A percentile compares a stretch with the other conserved stretches of the same genome.
phyloP scores from a whole-genome alignment of 1,140 invertebrate species.

The Littorina saxatilis region DNA sequence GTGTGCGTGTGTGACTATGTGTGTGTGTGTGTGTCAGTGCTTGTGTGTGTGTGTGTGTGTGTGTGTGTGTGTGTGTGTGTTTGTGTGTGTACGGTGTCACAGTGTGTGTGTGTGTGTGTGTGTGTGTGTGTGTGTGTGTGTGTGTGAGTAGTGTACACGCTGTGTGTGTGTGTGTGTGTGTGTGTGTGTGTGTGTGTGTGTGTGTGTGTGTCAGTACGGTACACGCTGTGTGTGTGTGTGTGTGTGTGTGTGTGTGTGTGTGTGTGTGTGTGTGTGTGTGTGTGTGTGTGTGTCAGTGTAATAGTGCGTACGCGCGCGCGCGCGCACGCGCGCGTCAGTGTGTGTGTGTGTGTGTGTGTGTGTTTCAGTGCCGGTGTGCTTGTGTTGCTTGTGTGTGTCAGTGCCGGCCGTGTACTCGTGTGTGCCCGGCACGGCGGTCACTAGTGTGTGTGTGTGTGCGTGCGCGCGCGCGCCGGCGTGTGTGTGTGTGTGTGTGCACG shows the following conservation, averaged over 20 bases:
- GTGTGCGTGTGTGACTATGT: too few species aligned
- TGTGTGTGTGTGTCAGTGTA: not conserved
- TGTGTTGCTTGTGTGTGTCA: not conserved
- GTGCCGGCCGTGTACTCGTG: not conserved
- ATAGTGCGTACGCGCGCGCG: not conserved
- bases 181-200: conserved; percentile 1
- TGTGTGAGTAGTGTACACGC: not conserved
- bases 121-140: not conserved
- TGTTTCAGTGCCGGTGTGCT: not conserved
- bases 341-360: not conserved
- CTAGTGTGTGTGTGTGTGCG: not conserved
- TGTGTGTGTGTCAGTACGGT: not conserved
- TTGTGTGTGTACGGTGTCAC: not conserved
- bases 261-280: conserved; percentile 20
- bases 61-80: not conserved
- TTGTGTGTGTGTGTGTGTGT: conserved; percentile 9
- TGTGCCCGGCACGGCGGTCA: not conserved
- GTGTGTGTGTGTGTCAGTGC: not conserved
- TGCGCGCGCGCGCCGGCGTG: not conserved
- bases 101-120: not conserved
- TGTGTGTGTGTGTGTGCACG: not conserved
- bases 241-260: conserved; percentile 10
- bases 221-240: not conserved
- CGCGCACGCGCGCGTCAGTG: not conserved
- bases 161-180: conserved; percentile 15